Evolutionary conservation across 2,797 vertebrate species (phyloP), one percentile per base, ranked within the genome.

Genomic region (Tarsius wallacei): DNA sequence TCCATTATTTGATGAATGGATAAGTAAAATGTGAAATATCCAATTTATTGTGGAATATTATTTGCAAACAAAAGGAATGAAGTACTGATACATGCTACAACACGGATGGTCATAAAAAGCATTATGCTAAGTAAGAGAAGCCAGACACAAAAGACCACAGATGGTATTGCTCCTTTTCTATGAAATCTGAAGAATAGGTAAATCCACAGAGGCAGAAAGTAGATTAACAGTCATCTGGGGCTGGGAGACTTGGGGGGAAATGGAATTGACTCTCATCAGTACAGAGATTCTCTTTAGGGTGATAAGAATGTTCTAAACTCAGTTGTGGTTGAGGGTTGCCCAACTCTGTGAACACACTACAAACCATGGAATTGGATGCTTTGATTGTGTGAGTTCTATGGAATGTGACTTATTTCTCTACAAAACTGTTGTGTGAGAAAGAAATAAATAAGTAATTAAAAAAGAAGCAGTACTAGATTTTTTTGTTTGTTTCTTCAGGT

Each of bases 361-460:
- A 78, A 55, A n/a, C 1, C 4, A 83, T 0, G 33, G 55, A 93
- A 66, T 28, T 85, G 26, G 68, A 61, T 11, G n/a, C 47, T 76
- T 82, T 91, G 33, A 68, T 21, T 91, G 47, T 17, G 24, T 81
- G 16, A 55, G 21, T 86, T 94, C 31, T 57, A 26, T 59, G 11
- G 28, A n/a, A n/a, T 84, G 33, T 83, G 64, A 70, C 66, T 86
- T 70, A 19, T 19, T 71, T 63, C 59, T 78, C 73, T 83, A 78
- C 47, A 74, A 74, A 90, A 59, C 51, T 31, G 47, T 51, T 88
- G 51, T 49, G 63, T 68, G 93, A 93, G 76, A 96, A 94, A 93
- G 47, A 66, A 53, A 85, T 16, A 15, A 17, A 70, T 57, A 80
- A 26, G 36, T 36, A 71, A 57, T 66, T 31, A 51, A 55, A 88